A percentile compares a stretch with the other conserved stretches of the same genome.
These are phyloP conservation scores for Micromesistius poutassou DNA, from an alignment of 2,797 vertebrate species.

Conservation along the genomic window DNA sequence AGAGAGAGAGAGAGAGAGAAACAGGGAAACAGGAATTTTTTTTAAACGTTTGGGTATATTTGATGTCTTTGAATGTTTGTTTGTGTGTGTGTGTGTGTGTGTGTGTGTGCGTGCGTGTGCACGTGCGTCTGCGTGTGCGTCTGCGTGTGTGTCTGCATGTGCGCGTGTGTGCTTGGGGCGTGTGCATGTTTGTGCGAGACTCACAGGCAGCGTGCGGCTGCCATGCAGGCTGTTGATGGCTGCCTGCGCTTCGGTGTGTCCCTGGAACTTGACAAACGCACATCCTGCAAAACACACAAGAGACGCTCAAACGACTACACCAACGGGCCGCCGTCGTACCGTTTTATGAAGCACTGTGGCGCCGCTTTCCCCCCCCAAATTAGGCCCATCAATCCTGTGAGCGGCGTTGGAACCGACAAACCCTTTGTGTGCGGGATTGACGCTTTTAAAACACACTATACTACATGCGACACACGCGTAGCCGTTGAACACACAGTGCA, in stretches of 20 bases:
- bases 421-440: background rate
- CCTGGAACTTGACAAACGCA: conserved; percentile 93
- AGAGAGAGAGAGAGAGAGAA: background rate
- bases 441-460: background rate
- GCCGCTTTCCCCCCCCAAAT: background rate
- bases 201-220: conserved; percentile 88
- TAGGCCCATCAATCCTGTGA: background rate
- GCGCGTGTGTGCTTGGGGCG: conserved; percentile 10
- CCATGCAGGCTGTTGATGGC: conserved; percentile 90
- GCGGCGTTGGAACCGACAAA: background rate
- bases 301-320: background rate
- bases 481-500: no score
- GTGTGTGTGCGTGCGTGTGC: background rate
- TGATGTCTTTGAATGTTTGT: background rate
- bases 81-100: background rate
- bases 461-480: no score
- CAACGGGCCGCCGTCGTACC: background rate
- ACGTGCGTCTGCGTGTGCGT: background rate
- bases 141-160: background rate
- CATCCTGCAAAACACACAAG: conserved; percentile 72
- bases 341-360: background rate
- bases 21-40: background rate
- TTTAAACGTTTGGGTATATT: background rate
- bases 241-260: conserved; percentile 87
- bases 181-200: conserved; percentile 29